These are phyloP conservation scores for Actinia tenebrosa DNA, from an alignment of 64 coral and sea anemone species.

Conservation along the genomic window DNA sequence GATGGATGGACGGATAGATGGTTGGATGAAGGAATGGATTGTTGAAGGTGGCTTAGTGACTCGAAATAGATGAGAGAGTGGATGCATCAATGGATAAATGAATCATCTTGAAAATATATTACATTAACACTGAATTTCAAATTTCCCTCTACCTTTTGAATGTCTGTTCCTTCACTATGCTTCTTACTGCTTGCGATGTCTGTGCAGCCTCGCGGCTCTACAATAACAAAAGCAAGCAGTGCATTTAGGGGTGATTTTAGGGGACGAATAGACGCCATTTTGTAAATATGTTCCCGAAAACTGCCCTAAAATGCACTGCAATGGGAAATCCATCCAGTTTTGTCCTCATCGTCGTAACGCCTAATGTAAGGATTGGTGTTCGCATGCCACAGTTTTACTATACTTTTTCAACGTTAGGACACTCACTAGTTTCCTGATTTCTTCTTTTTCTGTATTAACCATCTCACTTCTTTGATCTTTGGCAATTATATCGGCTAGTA, in stretches of 20 bases:
- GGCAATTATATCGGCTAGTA: slow-evolving; percentile 24
- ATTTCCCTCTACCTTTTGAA: slow-evolving; percentile 37
- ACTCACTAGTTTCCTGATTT: slow-evolving; percentile 56
- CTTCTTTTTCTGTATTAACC: slow-evolving; percentile 58
- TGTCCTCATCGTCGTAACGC: too few species aligned
- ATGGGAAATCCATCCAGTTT: too few species aligned
- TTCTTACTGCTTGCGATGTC: slow-evolving; percentile 74
- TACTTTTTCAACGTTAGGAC: not conserved
- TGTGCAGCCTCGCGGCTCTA: slow-evolving; percentile 83
- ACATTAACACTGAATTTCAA: not conserved
- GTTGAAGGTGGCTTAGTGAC: too few species aligned
- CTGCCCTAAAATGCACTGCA: too few species aligned
- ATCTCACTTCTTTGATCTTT: slow-evolving; percentile 58
- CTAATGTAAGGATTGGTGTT: too few species aligned
- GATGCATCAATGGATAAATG: not conserved
- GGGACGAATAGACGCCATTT: too few species aligned
- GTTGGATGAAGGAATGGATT: not conserved
- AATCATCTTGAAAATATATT: too few species aligned
- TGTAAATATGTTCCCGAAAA: too few species aligned
- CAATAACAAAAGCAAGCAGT: not conserved
- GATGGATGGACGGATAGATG: not conserved
- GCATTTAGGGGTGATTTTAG: too few species aligned
- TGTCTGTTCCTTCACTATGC: slow-evolving; percentile 81
- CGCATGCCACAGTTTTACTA: too few species aligned
- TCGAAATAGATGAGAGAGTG: not conserved